Base-by-base conservation (phyloP, 2,888 invertebrate genomes). In the Xylota segnis region DNA sequence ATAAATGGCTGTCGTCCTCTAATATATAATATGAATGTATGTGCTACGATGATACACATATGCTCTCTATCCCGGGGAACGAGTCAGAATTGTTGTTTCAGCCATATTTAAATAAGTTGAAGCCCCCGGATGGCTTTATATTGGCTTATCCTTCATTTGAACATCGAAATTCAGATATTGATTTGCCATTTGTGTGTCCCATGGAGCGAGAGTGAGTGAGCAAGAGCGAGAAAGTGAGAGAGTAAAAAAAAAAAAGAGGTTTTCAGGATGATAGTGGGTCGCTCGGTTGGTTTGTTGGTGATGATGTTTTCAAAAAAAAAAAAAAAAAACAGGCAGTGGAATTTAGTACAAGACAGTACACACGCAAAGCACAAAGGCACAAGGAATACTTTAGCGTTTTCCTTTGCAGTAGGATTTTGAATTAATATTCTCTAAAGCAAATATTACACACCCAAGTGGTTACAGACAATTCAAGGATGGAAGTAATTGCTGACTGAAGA, bases 101-200 rank as follows among this genome's bases (percentile, higher is more conserved):
- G 86, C 86, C 86, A 86, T 82, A 82, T 86, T 86, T 82, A 86
- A 86, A 82, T 86, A 86, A 82, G 82, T 86, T 82, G 76, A 76
- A 76, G 76, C 72, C 75, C 75, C 82, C 72, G 86, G 82, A 86
- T 86, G 82, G 82, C 72, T 82, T 86, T 77, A 86, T 86, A 86
- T 86, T 82, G 82, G 82, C 76, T 86, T 86, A 86, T 86, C 82
- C 81, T 86, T 86, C 81, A 86, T 82, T 86, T 86, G 76, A 86
- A 74, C 86, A 82, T 82, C 76, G 86, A 84, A 86, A 86, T 86
- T 82, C 81, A 72, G 86, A 86, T 86, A 86, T 86, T 86, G 86
- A 86, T 86, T 86, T 82, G 72, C 75, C 76, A 82, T 76, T 86
- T 76, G 68, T 72, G 43, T 43, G 79, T 58, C 59, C 61, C 47